Base-by-base conservation (phyloP, 2,888 invertebrate genomes). In the Rhynchonema sp. region DNA sequence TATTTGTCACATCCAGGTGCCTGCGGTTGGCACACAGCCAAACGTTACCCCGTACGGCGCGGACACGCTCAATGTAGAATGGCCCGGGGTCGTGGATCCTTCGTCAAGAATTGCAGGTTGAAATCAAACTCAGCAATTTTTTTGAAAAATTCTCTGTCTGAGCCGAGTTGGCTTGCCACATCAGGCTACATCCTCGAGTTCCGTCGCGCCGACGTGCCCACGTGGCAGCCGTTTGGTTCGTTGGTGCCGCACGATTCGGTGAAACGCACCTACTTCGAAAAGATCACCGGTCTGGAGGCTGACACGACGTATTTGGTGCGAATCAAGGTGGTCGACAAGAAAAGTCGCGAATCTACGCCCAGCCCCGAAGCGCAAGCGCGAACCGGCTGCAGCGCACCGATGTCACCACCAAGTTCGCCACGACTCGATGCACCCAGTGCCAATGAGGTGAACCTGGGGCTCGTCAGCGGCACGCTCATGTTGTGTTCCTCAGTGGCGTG, bases 301-400 rank as follows among this genome's bases (percentile, higher is more conserved):
- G 72, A 73, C 64, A 76, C 74, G 1, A 71, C 71, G 56, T 77
- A 76, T 64, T 69, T 73, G 59, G 71, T 77, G 22, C 70, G 75
- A 68, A 76, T 75, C 64, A 67, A 65, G 60, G 70, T 70, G 30
- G 69, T 72, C 38, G 72, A 72, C 64, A 63, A 67, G 30, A 64
- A 65, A 46, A 64, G 67, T 58, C 63, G 68, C 2, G 65, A 68
- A 30, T 66, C 67, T 25, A 65, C 65, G 0, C 67, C 71, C n/a
- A 70, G 70, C 53, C 72, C 70, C 22, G 70, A 72, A 65, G 70
- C 70, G 13, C 68, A 71, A 59, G 71, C 65, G 2, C 62, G 72
- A 30, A 72, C 72, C 22, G 72, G 70, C 56, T 72, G 72, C 60
- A 68, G 69, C 26, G 55, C 62, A 23, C 62, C 62, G 1, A 56